A percentile compares a stretch with the other conserved stretches of the same genome.
Evolutionary conservation across 2,113 vertebrate species (phyloP).

Genomic region (Mixornis gularis): DNA sequence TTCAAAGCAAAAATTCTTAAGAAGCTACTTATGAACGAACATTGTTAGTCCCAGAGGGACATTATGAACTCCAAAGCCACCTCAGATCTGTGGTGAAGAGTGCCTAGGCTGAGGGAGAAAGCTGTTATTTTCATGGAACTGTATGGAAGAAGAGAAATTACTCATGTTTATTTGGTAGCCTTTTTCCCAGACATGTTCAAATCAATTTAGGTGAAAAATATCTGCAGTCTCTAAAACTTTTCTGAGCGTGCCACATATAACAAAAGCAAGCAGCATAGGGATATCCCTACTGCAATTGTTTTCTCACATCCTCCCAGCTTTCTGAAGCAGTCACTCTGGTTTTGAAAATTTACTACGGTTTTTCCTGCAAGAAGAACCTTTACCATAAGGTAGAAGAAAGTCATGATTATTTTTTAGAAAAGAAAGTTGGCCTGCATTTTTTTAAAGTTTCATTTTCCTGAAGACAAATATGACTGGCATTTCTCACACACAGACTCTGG

Average conservation of each 20-base stretch:
- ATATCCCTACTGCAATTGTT: neutral
- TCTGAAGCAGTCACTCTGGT: neutral
- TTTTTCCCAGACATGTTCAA: neutral
- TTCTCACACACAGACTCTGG: neutral
- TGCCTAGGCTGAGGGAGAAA: neutral
- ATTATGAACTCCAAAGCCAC: neutral
- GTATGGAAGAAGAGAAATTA: neutral
- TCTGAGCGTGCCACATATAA: neutral
- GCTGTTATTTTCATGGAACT: neutral
- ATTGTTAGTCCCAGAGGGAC: neutral
- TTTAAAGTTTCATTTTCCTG: neutral
- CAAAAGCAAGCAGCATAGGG: neutral
- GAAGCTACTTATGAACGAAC: accelerated
- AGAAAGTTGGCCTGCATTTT: neutral
- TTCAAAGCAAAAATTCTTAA: neutral
- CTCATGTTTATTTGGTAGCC: neutral
- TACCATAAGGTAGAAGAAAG: neutral
- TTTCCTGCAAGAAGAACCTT: neutral
- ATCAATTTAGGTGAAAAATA: neutral
- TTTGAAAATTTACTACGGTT: neutral
- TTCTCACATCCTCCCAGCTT: neutral
- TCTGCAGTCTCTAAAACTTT: neutral
- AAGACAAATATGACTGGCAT: neutral
- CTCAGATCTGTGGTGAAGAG: neutral
- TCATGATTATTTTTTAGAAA: neutral